phyloP scores from a whole-genome alignment of 2,888 invertebrate species.

The Dexiosoma caninum region DNA sequence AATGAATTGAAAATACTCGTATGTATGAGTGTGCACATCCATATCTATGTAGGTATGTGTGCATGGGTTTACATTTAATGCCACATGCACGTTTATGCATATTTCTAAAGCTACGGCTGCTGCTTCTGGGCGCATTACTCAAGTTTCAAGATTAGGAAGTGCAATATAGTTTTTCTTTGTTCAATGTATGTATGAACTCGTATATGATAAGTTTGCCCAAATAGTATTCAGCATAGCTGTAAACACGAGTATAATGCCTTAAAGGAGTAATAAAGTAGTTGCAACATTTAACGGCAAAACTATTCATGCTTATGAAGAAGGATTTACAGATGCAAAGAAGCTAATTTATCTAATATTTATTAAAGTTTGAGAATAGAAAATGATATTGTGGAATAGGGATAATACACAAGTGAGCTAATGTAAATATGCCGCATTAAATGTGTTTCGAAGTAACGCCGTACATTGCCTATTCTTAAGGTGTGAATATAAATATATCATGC shows the following conservation, averaged over 20 bases:
- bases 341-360: background rate
- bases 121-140: conserved; percentile 20
- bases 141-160: background rate
- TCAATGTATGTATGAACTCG: too few species aligned
- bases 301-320: background rate
- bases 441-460: too few species aligned
- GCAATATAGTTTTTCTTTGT: background rate
- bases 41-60: background rate
- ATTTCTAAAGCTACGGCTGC: background rate
- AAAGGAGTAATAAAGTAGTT: conserved; percentile 34
- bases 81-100: background rate
- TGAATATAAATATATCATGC: too few species aligned
- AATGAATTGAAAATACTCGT: background rate
- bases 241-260: conserved; percentile 20
- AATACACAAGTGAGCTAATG: too few species aligned
- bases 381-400: too few species aligned
- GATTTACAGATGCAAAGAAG: background rate
- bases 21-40: too few species aligned
- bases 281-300: background rate
- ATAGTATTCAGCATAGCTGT: conserved; percentile 40
- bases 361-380: background rate
- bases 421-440: too few species aligned
- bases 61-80: background rate
- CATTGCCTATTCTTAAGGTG: too few species aligned
- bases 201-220: conserved; percentile 15